Base-by-base conservation (phyloP, 2,888 invertebrate species). In the Blera fallax region DNA sequence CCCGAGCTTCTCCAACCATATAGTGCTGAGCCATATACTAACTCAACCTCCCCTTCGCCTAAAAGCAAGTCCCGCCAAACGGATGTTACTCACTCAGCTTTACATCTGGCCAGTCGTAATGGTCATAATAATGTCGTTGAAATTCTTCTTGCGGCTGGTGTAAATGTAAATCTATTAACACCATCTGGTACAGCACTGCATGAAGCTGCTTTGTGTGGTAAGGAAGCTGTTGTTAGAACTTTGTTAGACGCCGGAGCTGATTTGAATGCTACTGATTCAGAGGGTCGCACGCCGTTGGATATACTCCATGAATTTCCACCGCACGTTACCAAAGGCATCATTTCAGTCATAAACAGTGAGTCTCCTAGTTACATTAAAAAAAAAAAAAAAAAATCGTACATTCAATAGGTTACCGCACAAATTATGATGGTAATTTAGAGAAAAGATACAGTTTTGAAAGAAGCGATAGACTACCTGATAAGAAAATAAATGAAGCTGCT, bases 21-120 rank as follows among this genome's bases (percentile, higher is more conserved):
- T 93, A 94, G 95, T 88, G 87, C 87, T 2, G 89, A 81, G 11
- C 18, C 43, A 3, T 34, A 21, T 21, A 21, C 18, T 8, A 21
- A 8, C 7, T 18, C 37, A 6, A 37, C 21, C 3, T n/a, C 62
- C 1, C 48, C 54, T 6, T 29, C 40, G 10, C 11, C 14, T 56
- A 37, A 10, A 1, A n/a, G 16, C 7, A 21, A 37, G 8, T 8
- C 18, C 0, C 24, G 14, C 29, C 16, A 40, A 1, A 3, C 64
- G 7, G 14, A 40, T 29, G 70, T 89, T 91, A 94, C 95, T 80
- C 95, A 97, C 90, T 96, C 98, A 8, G 96, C 98, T 0, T 93
- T 99, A n/a, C 98, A 98, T 92, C 94, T 98, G 87, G 98, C 98
- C 83, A 97, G 97, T 90, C 95, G 97, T 88, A 97, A 98, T 93